Conservation (phyloP, 1,140 invertebrate species). For the Ctenoplectra terminalis region DNA sequence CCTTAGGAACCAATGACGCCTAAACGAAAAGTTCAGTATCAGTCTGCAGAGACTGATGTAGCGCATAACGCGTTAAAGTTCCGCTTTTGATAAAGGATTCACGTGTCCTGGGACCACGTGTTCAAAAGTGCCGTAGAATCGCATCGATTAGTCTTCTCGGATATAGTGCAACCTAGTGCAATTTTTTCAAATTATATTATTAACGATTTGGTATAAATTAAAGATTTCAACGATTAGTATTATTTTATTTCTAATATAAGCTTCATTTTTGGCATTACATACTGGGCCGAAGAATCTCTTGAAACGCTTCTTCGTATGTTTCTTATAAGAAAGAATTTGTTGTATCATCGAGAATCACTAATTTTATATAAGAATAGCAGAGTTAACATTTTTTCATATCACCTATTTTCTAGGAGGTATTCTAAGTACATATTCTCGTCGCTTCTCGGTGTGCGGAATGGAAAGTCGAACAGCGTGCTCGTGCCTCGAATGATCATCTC, state of each 20-base stretch:
- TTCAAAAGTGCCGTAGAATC: not conserved
- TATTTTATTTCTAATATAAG: too few species aligned
- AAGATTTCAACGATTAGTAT: too few species aligned
- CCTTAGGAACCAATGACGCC: too few species aligned
- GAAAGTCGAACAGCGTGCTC: slow-evolving; percentile 57
- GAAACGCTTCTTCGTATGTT: too few species aligned
- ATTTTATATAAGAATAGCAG: not conserved
- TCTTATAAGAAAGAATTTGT: too few species aligned
- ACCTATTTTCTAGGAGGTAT: slow-evolving; percentile 7
- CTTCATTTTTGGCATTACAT: not conserved
- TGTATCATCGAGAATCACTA: not conserved
- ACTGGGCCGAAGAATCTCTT: not conserved
- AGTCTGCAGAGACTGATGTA: too few species aligned
- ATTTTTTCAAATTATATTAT: too few species aligned
- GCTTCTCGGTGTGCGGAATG: slow-evolving; percentile 48
- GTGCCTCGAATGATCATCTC: slow-evolving; percentile 42
- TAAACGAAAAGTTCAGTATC: too few species aligned
- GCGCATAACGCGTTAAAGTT: too few species aligned
- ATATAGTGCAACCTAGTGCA: not conserved
- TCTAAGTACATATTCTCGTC: slow-evolving; percentile 29
- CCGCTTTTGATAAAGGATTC: not conserved
- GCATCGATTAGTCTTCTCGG: not conserved
- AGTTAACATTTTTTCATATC: not conserved
- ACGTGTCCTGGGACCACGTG: not conserved
- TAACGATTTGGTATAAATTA: too few species aligned